Percentiles rank a stretch among this genome's conserved stretches.
Conservation (phyloP, 2,888 invertebrate genomes). For the Pollenia amentaria region DNA sequence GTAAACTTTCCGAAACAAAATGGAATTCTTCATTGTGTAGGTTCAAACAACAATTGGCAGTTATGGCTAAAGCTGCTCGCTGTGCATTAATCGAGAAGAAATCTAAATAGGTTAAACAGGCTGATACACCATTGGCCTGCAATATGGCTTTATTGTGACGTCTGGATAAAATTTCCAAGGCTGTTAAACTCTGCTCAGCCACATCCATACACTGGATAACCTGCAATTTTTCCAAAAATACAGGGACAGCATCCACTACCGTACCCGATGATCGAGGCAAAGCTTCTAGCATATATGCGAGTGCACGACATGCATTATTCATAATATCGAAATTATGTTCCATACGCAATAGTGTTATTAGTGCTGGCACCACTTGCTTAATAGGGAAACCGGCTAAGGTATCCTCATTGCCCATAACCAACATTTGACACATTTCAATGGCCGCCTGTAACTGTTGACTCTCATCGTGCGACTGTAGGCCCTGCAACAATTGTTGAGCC, state of each 20-base stretch:
- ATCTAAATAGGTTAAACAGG: conserved; percentile 98
- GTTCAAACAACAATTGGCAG: conserved; percentile 99
- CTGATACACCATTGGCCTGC: conserved; percentile 96
- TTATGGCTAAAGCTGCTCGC: conserved; percentile 97
- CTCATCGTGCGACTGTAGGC: conserved; percentile 96
- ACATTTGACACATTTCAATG: conserved; percentile 98
- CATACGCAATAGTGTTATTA: conserved; percentile 95
- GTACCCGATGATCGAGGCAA: conserved; percentile 97
- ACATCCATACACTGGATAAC: conserved; percentile 99
- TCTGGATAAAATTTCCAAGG: conserved; percentile 97
- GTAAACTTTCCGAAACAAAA: conserved; percentile 94
- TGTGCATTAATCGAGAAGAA: conserved; percentile 99
- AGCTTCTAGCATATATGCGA: conserved; percentile 99
- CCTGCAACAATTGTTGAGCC: conserved; percentile 96
- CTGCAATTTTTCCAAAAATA: conserved; percentile 98
- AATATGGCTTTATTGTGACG: conserved; percentile 98
- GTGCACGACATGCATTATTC: conserved; percentile 99
- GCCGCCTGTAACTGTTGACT: conserved; percentile 98
- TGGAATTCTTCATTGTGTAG: conserved; percentile 97
- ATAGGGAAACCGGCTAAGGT: conserved; percentile 99
- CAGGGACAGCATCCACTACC: conserved; percentile 98
- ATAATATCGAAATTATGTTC: conserved; percentile 99
- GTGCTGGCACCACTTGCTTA: conserved; percentile 97
- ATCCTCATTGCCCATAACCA: conserved; percentile 99
- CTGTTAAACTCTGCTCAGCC: conserved; percentile 98